These are phyloP conservation scores for Catostomus latipinnis DNA, from an alignment of 2,797 vertebrate genomes.

Conservation along the genomic window DNA sequence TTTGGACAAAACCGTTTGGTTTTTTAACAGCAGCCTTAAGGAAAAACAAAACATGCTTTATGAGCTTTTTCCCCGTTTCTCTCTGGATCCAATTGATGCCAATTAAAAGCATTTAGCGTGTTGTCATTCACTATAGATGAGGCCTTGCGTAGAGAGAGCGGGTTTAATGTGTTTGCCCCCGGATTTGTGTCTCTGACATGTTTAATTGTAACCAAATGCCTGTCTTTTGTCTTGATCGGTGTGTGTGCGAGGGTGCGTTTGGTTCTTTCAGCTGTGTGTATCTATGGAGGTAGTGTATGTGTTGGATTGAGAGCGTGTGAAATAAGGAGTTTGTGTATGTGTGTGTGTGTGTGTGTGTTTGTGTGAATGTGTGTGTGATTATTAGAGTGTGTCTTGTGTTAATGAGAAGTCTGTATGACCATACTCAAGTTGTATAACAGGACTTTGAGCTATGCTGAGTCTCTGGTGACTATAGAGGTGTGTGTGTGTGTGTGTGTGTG, in stretches of 20 bases:
- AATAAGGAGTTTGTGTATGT: slow-evolving; percentile 18
- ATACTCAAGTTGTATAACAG: slow-evolving; percentile 20
- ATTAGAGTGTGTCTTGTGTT: slow-evolving; percentile 46
- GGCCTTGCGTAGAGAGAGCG: slow-evolving; percentile 35
- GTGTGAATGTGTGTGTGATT: not conserved
- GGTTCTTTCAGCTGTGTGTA: slow-evolving; percentile 22
- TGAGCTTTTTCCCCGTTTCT: slow-evolving; percentile 45
- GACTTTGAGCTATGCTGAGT: slow-evolving; percentile 29
- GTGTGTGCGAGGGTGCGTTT: slow-evolving; percentile 27
- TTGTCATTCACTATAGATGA: slow-evolving; percentile 48
- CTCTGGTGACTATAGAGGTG: slow-evolving; percentile 38
- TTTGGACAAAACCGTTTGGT: slow-evolving; percentile 72
- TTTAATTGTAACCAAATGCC: slow-evolving; percentile 41
- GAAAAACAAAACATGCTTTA: slow-evolving; percentile 37
- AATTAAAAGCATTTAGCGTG: slow-evolving; percentile 46
- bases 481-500: not conserved
- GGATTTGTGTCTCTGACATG: slow-evolving; percentile 39
- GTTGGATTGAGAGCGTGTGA: not conserved
- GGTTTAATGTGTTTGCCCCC: slow-evolving; percentile 28
- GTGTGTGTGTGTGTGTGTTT: not conserved
- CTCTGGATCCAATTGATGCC: slow-evolving; percentile 31
- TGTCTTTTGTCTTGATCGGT: slow-evolving; percentile 32
- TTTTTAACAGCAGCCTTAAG: slow-evolving; percentile 62
- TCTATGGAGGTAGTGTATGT: slow-evolving; percentile 2
- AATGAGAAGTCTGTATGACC: slow-evolving; percentile 26